Conservation (phyloP, 2,113 vertebrate genomes). For the Bos indicus region DNA sequence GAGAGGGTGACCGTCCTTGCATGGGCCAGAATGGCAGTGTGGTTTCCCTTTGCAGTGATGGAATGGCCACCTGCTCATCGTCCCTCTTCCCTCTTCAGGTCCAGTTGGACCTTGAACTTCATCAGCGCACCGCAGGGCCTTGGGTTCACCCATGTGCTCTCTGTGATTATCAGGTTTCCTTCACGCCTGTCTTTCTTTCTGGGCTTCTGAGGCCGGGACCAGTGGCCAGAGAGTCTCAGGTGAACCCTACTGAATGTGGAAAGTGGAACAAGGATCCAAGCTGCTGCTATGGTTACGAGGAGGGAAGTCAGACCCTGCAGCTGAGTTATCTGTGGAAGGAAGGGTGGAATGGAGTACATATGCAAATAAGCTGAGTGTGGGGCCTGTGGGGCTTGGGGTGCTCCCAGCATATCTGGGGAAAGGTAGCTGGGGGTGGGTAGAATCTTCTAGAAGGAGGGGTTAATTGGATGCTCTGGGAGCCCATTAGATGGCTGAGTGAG, state of each 20-base stretch:
- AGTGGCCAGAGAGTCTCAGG: not conserved
- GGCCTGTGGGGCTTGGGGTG: not conserved
- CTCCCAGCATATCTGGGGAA: not conserved
- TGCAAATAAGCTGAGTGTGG: not conserved
- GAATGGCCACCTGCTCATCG: not conserved
- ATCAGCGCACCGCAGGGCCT: not conserved
- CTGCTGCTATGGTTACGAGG: not conserved
- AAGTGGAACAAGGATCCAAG: rapidly evolving
- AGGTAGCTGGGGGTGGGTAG: not conserved
- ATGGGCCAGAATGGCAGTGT: not conserved
- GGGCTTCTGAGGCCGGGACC: not conserved
- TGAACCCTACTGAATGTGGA: not conserved
- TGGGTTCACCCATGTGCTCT: not conserved
- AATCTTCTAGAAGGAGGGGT: not conserved
- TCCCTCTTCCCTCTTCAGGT: too few species aligned
- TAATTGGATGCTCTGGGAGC: not conserved
- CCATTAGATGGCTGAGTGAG: not conserved
- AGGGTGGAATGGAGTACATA: not conserved
- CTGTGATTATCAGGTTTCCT: not conserved
- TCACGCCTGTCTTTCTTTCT: not conserved
- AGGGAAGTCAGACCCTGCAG: not conserved
- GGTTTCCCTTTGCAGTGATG: not conserved
- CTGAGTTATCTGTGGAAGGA: not conserved
- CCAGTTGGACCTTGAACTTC: not conserved
- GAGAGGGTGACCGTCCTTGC: not conserved